Evolutionary conservation across 2,113 vertebrate species (phyloP).

Genomic region (Corythornis madagascariensis): DNA sequence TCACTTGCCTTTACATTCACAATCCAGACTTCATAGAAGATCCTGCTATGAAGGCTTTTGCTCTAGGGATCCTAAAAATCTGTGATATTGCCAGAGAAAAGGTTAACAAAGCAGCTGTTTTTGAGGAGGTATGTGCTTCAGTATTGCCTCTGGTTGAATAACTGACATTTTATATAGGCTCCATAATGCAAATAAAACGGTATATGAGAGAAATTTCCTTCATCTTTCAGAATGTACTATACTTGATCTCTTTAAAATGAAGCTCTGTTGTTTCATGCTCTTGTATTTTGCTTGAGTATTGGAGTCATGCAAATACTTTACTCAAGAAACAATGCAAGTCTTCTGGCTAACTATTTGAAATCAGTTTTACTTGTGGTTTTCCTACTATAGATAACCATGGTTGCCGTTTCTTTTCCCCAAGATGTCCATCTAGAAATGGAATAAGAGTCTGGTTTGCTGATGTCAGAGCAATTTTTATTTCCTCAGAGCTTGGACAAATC

Average conservation of each 20-base stretch:
- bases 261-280: background rate
- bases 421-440: background rate
- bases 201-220: background rate
- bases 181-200: background rate
- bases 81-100: constrained; percentile 98
- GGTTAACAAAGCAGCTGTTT: constrained; percentile 98
- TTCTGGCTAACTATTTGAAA: background rate
- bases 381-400: background rate
- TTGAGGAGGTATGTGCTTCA: constrained; percentile 90
- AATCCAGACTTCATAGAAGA: constrained; percentile 98
- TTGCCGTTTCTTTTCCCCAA: background rate
- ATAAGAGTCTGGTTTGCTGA: background rate
- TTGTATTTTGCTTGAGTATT: background rate
- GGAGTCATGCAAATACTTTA: background rate
- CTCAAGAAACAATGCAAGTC: background rate
- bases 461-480: background rate
- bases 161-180: background rate
- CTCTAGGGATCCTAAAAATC: constrained; percentile 95
- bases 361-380: background rate
- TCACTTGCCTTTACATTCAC: constrained; percentile 98
- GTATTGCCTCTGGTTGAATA: background rate
- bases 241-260: background rate
- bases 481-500: background rate
- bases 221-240: background rate
- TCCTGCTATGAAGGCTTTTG: constrained; percentile 96